A percentile compares a stretch with the other conserved stretches of the same genome.
phyloP scores from a whole-genome alignment of 2,797 vertebrate species.

The Taeniopygia guttata region DNA sequence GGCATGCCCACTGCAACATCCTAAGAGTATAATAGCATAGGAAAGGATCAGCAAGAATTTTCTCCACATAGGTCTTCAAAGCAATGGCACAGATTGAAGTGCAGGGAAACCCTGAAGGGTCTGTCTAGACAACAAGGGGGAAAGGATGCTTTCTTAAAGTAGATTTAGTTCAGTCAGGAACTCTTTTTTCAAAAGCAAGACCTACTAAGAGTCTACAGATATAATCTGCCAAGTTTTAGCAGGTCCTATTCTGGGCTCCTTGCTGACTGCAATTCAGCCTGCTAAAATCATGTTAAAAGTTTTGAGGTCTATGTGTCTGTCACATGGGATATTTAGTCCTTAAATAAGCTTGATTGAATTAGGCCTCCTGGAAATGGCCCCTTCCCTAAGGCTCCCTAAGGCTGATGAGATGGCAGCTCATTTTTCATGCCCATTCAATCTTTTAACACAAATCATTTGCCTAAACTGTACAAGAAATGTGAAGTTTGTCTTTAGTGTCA shows the following conservation, averaged over 20 bases:
- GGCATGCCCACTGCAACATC: not conserved
- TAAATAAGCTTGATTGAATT: constrained; percentile 27
- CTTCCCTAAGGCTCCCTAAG: not conserved
- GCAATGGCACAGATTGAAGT: not conserved
- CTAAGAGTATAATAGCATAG: not conserved
- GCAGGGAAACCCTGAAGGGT: not conserved
- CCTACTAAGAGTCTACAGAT: not conserved
- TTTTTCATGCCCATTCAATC: not conserved
- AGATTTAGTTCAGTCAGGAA: not conserved
- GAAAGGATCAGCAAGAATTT: not conserved
- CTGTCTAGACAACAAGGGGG: not conserved
- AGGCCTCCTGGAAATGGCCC: not conserved
- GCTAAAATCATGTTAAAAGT: not conserved
- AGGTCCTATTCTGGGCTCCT: not conserved
- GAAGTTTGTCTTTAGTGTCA: not conserved
- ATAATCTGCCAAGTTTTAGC: not conserved
- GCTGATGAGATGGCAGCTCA: not conserved
- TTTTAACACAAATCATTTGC: not conserved
- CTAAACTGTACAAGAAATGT: not conserved
- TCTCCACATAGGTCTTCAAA: not conserved
- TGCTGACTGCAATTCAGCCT: not conserved
- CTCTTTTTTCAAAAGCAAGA: not conserved
- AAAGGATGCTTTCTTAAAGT: not conserved
- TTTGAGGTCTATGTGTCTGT: not conserved
- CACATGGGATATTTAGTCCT: not conserved